These are phyloP conservation scores for Chlamydotis undulata DNA, from an alignment of 2,113 vertebrate genomes.

Conservation along the genomic window DNA sequence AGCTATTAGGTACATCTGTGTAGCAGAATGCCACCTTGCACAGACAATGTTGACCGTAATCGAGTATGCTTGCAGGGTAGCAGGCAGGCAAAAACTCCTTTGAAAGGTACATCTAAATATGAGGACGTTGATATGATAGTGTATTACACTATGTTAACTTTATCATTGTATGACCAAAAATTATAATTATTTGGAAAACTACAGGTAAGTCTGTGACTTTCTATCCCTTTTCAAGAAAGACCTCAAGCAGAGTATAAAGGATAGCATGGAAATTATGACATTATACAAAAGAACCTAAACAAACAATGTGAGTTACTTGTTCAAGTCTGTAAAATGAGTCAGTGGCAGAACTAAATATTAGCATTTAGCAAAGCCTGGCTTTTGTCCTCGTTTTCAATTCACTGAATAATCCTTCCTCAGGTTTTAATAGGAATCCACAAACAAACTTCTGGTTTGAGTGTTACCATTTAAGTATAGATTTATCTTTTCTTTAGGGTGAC, in stretches of 20 bases:
- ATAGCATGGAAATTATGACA: not conserved
- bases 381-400: not conserved
- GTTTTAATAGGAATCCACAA: not conserved
- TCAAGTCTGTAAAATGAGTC: not conserved
- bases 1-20: not conserved
- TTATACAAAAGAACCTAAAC: not conserved
- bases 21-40: not conserved
- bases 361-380: not conserved
- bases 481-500: conserved; percentile 82
- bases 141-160: not conserved
- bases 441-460: not conserved
- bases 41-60: not conserved
- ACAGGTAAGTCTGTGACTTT: not conserved
- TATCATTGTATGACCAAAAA: not conserved
- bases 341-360: not conserved
- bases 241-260: not conserved
- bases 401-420: not conserved
- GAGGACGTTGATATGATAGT: not conserved
- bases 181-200: not conserved
- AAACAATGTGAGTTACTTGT: not conserved
- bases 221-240: not conserved
- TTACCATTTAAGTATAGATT: not conserved
- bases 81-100: not conserved
- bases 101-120: not conserved
- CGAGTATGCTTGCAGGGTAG: not conserved